Evolutionary conservation across 92 coral and sea anemone genomes (phyloP).

Genomic region (Epizoanthus ramosus): DNA sequence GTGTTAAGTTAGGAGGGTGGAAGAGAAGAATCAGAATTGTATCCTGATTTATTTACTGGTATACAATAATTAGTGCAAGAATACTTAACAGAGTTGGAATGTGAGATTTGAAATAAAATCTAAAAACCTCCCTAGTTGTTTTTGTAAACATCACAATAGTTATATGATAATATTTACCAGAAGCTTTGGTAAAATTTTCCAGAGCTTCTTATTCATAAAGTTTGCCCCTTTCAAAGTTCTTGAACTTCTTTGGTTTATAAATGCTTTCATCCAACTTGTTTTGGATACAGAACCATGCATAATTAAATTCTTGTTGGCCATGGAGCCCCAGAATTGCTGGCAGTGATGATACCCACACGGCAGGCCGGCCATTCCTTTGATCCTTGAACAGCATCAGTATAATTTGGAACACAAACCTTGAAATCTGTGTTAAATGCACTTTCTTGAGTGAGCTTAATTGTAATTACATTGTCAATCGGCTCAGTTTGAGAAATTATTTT

Average conservation of each 20-base stretch:
- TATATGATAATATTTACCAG: constrained; percentile 43
- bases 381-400: constrained; percentile 30
- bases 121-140: too few relatives aligned
- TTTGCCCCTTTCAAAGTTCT: constrained; percentile 40
- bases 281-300: constrained; percentile 43
- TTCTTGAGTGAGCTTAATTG: constrained; percentile 49
- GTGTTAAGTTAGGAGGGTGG: too few relatives aligned
- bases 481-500: constrained; percentile 25
- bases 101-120: too few relatives aligned
- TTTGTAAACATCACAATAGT: too few relatives aligned
- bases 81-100: too few relatives aligned
- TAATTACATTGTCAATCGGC: constrained; percentile 1
- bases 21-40: too few relatives aligned
- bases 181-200: constrained; percentile 24
- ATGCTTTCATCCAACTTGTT: constrained; percentile 48
- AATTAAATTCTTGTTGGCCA: constrained; percentile 42
- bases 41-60: too few relatives aligned
- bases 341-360: constrained; percentile 16
- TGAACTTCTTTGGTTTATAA: constrained; percentile 40
- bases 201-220: constrained; percentile 32
- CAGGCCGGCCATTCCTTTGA: constrained; percentile 7
- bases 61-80: too few relatives aligned
- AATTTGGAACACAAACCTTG: constrained; percentile 38
- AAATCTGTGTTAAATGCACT: constrained; percentile 29
- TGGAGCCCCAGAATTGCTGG: constrained; percentile 38